Percentiles rank a stretch among this genome's conserved stretches.
Conservation (phyloP, 2,888 invertebrate genomes). For the Maniola hyperantus region DNA sequence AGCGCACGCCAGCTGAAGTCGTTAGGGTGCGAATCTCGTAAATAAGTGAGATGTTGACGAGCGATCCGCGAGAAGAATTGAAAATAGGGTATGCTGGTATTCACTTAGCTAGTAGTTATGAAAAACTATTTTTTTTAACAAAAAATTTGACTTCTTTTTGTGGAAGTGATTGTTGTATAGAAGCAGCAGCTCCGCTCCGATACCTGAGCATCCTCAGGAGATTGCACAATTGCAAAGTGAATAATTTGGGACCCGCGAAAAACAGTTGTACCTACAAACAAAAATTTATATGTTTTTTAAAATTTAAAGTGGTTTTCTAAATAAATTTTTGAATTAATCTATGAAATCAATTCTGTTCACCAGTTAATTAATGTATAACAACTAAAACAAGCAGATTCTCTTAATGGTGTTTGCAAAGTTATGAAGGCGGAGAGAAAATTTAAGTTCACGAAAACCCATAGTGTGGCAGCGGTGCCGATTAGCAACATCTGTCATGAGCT, state of each 20-base stretch:
- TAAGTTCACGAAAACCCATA: slow-evolving; percentile 65
- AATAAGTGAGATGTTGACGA: slow-evolving; percentile 78
- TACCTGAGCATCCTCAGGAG: too few species aligned
- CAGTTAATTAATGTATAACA: slow-evolving; percentile 68
- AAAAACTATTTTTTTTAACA: slow-evolving; percentile 1
- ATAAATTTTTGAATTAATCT: too few species aligned
- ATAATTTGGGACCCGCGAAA: too few species aligned
- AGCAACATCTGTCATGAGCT: slow-evolving; percentile 76
- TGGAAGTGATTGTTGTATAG: too few species aligned
- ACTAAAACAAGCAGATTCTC: slow-evolving; percentile 69
- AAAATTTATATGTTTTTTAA: too few species aligned
- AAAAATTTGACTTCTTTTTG: too few species aligned
- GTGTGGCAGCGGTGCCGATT: slow-evolving; percentile 57
- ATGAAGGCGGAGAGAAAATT: slow-evolving; percentile 62
- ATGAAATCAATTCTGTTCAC: background rate
- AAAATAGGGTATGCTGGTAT: slow-evolving; percentile 49
- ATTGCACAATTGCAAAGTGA: too few species aligned
- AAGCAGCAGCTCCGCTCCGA: too few species aligned
- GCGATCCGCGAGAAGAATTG: slow-evolving; percentile 64
- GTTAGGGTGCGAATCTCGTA: slow-evolving; percentile 67
- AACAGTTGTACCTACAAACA: too few species aligned
- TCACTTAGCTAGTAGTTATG: slow-evolving; percentile 33
- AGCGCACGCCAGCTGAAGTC: slow-evolving; percentile 54
- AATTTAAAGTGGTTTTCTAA: too few species aligned
- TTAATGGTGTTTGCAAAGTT: too few species aligned